Percentiles rank a stretch among this genome's conserved stretches.
phyloP scores from a whole-genome alignment of 2,888 invertebrate species.

The Conchocele bisecta region DNA sequence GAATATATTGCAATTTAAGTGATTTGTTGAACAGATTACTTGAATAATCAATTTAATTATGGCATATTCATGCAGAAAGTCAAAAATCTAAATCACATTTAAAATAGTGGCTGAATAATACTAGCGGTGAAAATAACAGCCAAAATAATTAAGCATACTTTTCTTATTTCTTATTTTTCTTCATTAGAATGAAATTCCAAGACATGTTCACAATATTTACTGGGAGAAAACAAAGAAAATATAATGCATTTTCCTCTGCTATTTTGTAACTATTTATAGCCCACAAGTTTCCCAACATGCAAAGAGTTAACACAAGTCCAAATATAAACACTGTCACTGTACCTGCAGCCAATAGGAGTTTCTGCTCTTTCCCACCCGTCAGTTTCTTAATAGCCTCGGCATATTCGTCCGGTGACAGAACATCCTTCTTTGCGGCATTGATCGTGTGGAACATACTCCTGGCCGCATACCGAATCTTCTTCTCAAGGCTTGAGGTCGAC shows the following conservation, averaged over 20 bases:
- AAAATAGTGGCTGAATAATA: too few species aligned
- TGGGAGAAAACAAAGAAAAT: too few species aligned
- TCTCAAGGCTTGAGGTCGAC: slow-evolving; percentile 93
- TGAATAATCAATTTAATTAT: too few species aligned
- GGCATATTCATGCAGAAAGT: neutral
- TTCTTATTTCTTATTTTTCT: too few species aligned
- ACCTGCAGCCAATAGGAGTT: slow-evolving; percentile 79
- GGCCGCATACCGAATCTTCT: slow-evolving; percentile 93
- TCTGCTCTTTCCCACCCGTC: slow-evolving; percentile 72
- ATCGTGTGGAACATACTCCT: slow-evolving; percentile 92
- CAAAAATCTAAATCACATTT: neutral
- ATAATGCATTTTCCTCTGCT: too few species aligned
- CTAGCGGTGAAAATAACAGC: neutral
- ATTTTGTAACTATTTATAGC: too few species aligned
- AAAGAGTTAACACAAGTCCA: too few species aligned
- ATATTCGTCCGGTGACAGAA: slow-evolving; percentile 87
- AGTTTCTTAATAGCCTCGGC: slow-evolving; percentile 70
- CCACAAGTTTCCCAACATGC: too few species aligned
- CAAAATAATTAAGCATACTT: neutral
- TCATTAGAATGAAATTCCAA: too few species aligned
- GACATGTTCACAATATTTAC: too few species aligned
- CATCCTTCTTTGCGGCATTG: slow-evolving; percentile 85
- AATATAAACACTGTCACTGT: slow-evolving; percentile 12
- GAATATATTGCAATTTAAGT: too few species aligned
- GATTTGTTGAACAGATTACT: too few species aligned